Percentiles rank a stretch among this genome's conserved stretches.
Evolutionary conservation across 2,113 vertebrate genomes (phyloP).

Genomic region (Pungitius pungitius): DNA sequence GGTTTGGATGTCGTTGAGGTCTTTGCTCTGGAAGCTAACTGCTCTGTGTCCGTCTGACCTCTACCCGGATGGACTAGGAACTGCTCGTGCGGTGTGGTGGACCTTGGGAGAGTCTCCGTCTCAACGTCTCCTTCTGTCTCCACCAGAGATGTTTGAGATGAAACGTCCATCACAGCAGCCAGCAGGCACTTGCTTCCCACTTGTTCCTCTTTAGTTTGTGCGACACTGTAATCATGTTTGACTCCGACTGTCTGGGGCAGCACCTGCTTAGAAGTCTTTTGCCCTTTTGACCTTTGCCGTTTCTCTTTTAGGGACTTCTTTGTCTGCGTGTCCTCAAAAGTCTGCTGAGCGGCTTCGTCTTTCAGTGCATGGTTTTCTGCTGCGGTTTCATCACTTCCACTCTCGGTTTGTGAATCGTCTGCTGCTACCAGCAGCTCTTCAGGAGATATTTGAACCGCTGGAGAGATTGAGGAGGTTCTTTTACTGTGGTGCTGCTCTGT

Average conservation of each 20-base stretch:
- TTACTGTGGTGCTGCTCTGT: background rate
- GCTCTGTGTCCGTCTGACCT: conserved; percentile 2
- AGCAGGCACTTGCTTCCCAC: background rate
- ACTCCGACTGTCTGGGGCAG: conserved; percentile 11
- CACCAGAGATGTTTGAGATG: background rate
- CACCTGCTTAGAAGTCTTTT: background rate
- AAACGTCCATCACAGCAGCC: conserved; percentile 28
- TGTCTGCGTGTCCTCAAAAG: too few relatives aligned
- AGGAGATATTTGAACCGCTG: background rate
- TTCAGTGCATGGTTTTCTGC: background rate
- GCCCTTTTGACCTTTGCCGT: background rate
- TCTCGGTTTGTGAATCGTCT: background rate
- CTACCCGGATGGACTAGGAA: conserved; percentile 9
- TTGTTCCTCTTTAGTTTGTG: conserved; percentile 20
- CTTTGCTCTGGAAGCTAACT: conserved; percentile 2
- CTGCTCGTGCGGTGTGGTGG: background rate
- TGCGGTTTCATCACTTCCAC: background rate
- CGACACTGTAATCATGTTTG: conserved; percentile 16
- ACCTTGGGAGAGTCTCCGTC: background rate
- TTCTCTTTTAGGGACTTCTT: background rate
- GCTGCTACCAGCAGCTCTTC: background rate
- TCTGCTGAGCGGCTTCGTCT: background rate
- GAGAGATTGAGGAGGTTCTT: background rate
- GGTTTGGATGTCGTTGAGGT: background rate
- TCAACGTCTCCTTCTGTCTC: conserved; percentile 13